Percentiles rank a stretch among this genome's conserved stretches.
Conservation (phyloP, 2,797 vertebrate species). For the Pipistrellus kuhlii region DNA sequence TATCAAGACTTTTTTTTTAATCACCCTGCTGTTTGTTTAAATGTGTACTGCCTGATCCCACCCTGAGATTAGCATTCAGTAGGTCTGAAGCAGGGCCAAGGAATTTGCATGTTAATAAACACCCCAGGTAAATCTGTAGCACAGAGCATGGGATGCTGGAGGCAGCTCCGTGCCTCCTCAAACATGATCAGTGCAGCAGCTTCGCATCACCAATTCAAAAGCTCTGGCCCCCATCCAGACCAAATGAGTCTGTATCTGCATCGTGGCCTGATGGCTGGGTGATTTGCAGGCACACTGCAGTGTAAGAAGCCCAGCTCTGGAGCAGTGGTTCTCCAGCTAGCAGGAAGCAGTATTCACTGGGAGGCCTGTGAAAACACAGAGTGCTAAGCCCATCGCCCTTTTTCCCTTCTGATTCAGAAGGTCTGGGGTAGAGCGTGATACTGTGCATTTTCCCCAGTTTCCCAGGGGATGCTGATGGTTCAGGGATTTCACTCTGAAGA, state of each 20-base stretch:
- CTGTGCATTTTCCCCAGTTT: neutral
- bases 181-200: neutral
- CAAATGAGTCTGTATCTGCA: neutral
- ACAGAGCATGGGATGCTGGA: neutral
- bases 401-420: too few relatives aligned
- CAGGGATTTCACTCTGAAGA: neutral
- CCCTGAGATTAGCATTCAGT: neutral
- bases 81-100: neutral
- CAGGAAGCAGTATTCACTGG: neutral
- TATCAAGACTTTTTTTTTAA: neutral
- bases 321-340: neutral
- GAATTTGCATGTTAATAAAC: neutral
- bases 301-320: neutral
- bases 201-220: neutral
- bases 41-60: neutral
- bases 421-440: neutral
- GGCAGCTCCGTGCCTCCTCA: neutral
- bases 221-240: too few relatives aligned
- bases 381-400: neutral
- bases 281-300: accelerated
- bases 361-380: neutral
- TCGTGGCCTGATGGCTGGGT: too few relatives aligned
- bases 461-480: neutral
- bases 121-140: neutral
- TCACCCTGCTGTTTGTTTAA: neutral